Evolutionary conservation across 2,113 vertebrate species (phyloP).

Genomic region (Eretmochelys imbricata): DNA sequence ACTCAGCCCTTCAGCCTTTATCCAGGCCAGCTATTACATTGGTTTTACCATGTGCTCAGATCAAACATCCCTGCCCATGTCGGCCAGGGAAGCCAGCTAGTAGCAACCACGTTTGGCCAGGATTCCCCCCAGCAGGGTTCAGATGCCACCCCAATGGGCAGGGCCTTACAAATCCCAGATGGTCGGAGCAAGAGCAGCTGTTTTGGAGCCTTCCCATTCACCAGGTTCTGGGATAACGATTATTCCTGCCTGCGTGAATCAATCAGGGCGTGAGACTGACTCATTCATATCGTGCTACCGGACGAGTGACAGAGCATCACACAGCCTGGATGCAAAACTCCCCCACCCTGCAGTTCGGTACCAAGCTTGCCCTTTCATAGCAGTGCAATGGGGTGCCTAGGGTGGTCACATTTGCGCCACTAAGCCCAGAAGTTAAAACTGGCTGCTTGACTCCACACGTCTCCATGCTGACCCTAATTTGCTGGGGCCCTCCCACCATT

Average conservation of each 20-base stretch:
- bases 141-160: background rate
- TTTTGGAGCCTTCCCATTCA: accelerated
- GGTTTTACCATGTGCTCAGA: no score
- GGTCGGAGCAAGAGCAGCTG: background rate
- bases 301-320: accelerated
- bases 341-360: background rate
- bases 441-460: accelerated
- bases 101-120: background rate
- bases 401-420: background rate
- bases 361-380: background rate
- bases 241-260: background rate
- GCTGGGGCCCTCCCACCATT: background rate
- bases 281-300: accelerated
- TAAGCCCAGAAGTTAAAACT: background rate
- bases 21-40: accelerated
- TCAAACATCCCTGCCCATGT: accelerated
- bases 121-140: accelerated
- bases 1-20: accelerated
- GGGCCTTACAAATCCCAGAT: background rate
- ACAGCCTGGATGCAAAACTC: background rate
- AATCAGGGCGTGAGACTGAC: background rate
- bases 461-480: background rate
- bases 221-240: background rate
- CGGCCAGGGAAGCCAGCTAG: no score
- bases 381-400: background rate